Percentiles rank a stretch among this genome's conserved stretches.
These are phyloP conservation scores for Nemotelus nigrinus DNA, from an alignment of 2,888 invertebrate species.

Conservation along the genomic window DNA sequence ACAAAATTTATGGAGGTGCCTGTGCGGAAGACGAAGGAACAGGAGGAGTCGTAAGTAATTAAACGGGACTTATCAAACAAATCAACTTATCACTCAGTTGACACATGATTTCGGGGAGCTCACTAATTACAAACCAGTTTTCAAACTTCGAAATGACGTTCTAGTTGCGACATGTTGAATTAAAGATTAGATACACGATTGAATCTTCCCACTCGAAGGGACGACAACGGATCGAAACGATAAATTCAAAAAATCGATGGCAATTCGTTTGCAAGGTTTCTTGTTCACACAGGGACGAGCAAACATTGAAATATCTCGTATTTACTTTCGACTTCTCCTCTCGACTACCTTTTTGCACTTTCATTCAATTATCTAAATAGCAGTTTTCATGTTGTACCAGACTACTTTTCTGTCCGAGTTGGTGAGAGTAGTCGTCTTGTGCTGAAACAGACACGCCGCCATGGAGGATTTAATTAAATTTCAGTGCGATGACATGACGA, in stretches of 20 bases:
- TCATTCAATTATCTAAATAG: slow-evolving; percentile 25
- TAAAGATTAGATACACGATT: background rate
- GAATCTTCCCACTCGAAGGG: background rate
- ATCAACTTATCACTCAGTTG: slow-evolving; percentile 35
- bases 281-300: background rate
- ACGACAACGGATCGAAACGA: background rate
- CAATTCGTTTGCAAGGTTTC: background rate
- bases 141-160: slow-evolving; percentile 3
- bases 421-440: slow-evolving; percentile 57
- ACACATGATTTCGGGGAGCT: slow-evolving; percentile 27
- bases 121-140: slow-evolving; percentile 30
- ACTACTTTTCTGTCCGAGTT: slow-evolving; percentile 33
- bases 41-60: slow-evolving; percentile 17
- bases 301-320: background rate
- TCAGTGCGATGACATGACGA: slow-evolving; percentile 61
- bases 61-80: slow-evolving; percentile 7
- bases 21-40: background rate
- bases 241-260: slow-evolving; percentile 3
- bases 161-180: slow-evolving; percentile 1
- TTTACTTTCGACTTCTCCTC: background rate
- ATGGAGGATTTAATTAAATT: slow-evolving; percentile 66
- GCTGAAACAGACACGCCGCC: slow-evolving; percentile 65
- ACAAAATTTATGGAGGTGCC: slow-evolving; percentile 4
- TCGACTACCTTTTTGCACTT: background rate
- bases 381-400: background rate